Evolutionary conservation across 2,888 invertebrate genomes (phyloP).

Genomic region (Pardosa pseudoannulata): DNA sequence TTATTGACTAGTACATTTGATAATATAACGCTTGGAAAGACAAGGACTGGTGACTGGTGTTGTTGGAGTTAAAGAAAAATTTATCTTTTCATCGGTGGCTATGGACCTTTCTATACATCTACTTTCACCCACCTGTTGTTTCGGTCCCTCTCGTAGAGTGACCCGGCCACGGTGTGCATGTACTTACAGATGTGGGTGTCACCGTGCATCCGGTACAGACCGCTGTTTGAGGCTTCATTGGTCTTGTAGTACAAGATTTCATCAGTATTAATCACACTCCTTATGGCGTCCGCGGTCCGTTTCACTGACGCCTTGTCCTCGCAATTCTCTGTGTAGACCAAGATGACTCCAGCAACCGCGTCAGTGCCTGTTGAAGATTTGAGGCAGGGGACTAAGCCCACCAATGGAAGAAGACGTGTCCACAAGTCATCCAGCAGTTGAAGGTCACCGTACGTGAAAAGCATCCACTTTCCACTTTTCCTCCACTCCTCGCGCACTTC

Average conservation of each 20-base stretch:
- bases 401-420: not conserved
- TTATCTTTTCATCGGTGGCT: no score
- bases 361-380: not conserved
- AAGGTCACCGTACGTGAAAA: not conserved
- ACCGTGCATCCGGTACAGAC: not conserved
- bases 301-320: not conserved
- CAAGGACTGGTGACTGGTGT: no score
- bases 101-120: no score
- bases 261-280: not conserved
- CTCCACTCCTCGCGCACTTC: not conserved
- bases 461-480: not conserved
- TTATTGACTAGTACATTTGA: no score
- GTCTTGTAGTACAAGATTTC: not conserved
- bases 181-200: not conserved
- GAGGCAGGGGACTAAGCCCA: not conserved
- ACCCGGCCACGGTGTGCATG: not conserved
- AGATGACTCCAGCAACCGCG: not conserved
- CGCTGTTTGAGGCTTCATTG: not conserved
- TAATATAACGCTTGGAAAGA: no score
- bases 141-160: not conserved
- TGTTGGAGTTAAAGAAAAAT: no score
- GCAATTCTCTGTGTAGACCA: not conserved
- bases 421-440: not conserved
- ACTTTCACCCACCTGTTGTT: not conserved
- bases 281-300: not conserved